A percentile compares a stretch with the other conserved stretches of the same genome.
These are phyloP conservation scores for Choloepus didactylus DNA, from an alignment of 2,797 vertebrate species.

Conservation along the genomic window DNA sequence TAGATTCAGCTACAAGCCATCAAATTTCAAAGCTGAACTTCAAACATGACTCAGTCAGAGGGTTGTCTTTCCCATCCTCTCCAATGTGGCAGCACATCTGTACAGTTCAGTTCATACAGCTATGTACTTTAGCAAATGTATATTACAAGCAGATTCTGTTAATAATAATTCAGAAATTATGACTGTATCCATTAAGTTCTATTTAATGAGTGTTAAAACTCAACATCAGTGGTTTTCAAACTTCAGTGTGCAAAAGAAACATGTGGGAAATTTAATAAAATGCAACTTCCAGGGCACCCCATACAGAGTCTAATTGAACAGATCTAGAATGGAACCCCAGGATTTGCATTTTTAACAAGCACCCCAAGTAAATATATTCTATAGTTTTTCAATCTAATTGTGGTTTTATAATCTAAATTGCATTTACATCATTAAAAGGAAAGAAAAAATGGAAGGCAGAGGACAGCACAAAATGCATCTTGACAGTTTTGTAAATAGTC, in stretches of 20 bases:
- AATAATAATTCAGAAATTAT: slow-evolving; percentile 63
- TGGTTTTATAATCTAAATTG: slow-evolving; percentile 70
- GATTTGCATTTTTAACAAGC: slow-evolving; percentile 67
- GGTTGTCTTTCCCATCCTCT: slow-evolving; percentile 63
- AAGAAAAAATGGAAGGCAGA: not conserved
- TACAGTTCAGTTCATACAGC: slow-evolving; percentile 28
- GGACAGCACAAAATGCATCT: slow-evolving; percentile 46
- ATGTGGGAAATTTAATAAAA: slow-evolving; percentile 72
- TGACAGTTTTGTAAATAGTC: slow-evolving; percentile 67
- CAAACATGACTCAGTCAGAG: slow-evolving; percentile 45
- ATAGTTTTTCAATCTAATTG: slow-evolving; percentile 74
- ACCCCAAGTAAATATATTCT: slow-evolving; percentile 76
- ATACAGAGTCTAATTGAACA: slow-evolving; percentile 48
- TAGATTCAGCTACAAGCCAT: slow-evolving; percentile 68
- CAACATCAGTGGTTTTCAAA: slow-evolving; percentile 54
- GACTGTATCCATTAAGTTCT: slow-evolving; percentile 65
- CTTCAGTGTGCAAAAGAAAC: slow-evolving; percentile 35
- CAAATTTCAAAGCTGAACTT: slow-evolving; percentile 76
- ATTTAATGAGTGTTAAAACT: slow-evolving; percentile 70
- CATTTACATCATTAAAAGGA: slow-evolving; percentile 74
- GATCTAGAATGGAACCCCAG: slow-evolving; percentile 70
- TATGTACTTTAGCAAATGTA: slow-evolving; percentile 14
- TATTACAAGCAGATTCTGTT: slow-evolving; percentile 61
- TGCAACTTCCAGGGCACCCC: slow-evolving; percentile 52
- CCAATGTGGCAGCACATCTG: not conserved